Evolutionary conservation across 2,888 invertebrate genomes (phyloP).

Genomic region (Disparrhopalites patrizii): DNA sequence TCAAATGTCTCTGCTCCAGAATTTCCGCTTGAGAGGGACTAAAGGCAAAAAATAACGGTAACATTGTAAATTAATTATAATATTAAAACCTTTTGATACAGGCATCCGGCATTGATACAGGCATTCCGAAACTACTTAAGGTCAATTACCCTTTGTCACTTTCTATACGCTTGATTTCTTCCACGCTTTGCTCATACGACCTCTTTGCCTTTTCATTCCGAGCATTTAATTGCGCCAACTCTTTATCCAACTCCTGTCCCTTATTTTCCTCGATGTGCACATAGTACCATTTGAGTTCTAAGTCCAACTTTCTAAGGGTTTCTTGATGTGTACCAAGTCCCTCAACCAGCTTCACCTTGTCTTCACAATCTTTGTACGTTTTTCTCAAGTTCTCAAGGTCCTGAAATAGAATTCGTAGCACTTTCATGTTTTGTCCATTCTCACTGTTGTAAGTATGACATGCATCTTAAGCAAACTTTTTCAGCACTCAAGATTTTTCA

Average conservation of each 20-base stretch:
- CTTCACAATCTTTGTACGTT: conserved; percentile 7
- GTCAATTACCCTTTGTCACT: too few species aligned
- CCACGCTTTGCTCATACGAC: neutral
- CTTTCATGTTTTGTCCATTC: neutral
- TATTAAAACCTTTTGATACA: too few species aligned
- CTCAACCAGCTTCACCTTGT: conserved; percentile 17
- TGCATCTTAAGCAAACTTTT: neutral
- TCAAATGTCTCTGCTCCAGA: neutral
- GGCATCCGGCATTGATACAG: too few species aligned
- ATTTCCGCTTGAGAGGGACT: too few species aligned
- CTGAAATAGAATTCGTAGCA: conserved; percentile 2
- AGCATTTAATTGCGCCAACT: conserved; percentile 1
- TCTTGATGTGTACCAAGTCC: conserved; percentile 16
- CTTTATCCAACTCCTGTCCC: neutral
- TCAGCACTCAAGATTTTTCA: too few species aligned
- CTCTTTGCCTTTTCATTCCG: neutral
- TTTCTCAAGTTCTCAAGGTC: conserved; percentile 5
- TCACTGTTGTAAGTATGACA: neutral
- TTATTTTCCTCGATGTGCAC: conserved; percentile 24
- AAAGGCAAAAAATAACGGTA: too few species aligned
- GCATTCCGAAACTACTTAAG: too few species aligned
- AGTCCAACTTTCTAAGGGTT: neutral
- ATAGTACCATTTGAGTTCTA: conserved; percentile 26
- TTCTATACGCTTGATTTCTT: too few species aligned
- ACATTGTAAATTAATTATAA: too few species aligned